Evolutionary conservation across 2,888 invertebrate genomes (phyloP), one percentile per base, ranked within the genome.

Genomic region (Shargacucullia verbasci): DNA sequence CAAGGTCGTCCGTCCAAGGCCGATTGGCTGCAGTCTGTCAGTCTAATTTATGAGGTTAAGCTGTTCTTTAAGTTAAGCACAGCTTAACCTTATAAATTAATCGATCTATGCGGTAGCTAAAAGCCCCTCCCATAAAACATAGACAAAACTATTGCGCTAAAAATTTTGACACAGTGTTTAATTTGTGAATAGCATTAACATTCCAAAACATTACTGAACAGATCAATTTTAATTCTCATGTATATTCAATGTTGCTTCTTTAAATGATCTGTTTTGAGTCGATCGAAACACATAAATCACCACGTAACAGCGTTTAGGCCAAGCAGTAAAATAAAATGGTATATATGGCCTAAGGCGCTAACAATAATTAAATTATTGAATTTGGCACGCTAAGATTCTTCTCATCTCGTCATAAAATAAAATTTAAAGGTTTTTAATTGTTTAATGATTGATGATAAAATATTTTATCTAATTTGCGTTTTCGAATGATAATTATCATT

Each of bases 221-320:
- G 54, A 75, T 53, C 55, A 47, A 43, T 59, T 54, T 50, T 50
- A 47, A 55, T 47, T 60, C 58, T 60, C 33, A 67, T 59, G 52
- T 60, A 34, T 70, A 59, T 55, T 63, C 38, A 59, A 55, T 59
- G 27, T 50, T 43, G 34, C 33, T 55, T 41, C 44, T 55, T 2
- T 34, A 46, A 38, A 27, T 31, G 34, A 34, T 41, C 20, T 25
- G 20, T 47, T 71, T 39, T 20, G 14, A 29, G 41, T 56, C n/a
- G 11, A 61, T 69, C 41, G 15, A 29, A 47, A 39, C 44, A 39
- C 44, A 64, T 76, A 66, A 72, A 74, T 74, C 49, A 70, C 11
- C 4, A 38, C 12, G 33, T 25, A 65, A 50, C 47, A 35, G 13
- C 27, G 31, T 53, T 52, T 48, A 35, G 15, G n/a, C 35, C 45